Base-by-base conservation (phyloP, 2,888 invertebrate genomes). In the Anaspis maculata region DNA sequence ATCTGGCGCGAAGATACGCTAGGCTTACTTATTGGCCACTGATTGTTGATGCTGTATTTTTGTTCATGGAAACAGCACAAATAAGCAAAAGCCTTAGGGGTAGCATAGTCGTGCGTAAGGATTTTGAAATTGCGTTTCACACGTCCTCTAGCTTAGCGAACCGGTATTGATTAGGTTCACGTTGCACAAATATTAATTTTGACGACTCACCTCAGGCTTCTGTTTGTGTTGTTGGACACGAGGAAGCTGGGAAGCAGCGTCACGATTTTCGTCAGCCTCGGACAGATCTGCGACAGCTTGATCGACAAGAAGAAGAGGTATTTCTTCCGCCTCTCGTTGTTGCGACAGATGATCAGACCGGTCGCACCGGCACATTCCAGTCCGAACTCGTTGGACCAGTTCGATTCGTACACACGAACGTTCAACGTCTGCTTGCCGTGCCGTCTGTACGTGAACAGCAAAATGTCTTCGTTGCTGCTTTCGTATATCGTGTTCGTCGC, bases 201-300 rank as follows among this genome's bases (percentile, higher is more conserved):
- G 11, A 25, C 5, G n/a, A 6, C 27, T 25, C 52, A 64, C 63
- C 65, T 57, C 41, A 67, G 45, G 32, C 66, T 61, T 48, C 67
- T 74, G 42, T 73, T 73, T 0, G 81, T 80, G 48, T 77, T 76
- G 62, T 88, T 89, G 46, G 71, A 72, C 0, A 88, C 78, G 35
- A 85, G 68, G 64, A 87, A 87, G 64, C 83, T 83, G 0, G 88
- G 87, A 25, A 83, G 68, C 5, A 88, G 72, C 0, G 83, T 84
- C 19, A 88, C 76, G 31, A 88, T 82, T 58, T 83, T 84, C 0
- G 86, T 87, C 34, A 84, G 70, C 44, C 79, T 75, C 0, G 83
- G 81, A 35, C 79, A 78, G 15, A 84, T 70, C 37, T 78, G 76
- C 1, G 86, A 84, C 43, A 83, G 68, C 12, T 76, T 75, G 15